These are phyloP conservation scores for Actinemys pallida DNA, from an alignment of 2,113 vertebrate species.

Conservation along the genomic window DNA sequence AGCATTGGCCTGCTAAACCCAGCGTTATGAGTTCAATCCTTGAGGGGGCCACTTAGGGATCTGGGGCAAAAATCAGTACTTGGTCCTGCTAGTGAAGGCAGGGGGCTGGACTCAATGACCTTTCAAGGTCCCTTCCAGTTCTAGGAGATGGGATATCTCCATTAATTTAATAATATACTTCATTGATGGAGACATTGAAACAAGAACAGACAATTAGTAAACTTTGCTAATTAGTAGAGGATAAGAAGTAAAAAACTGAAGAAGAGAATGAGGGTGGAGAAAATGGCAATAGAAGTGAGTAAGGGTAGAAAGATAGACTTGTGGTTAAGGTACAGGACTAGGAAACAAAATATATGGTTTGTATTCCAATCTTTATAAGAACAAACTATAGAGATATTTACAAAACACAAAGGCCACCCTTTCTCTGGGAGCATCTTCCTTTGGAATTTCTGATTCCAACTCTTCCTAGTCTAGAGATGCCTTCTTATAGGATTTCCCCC, in stretches of 20 bases:
- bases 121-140: no score
- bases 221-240: background rate
- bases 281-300: background rate
- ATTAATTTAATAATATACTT: background rate
- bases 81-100: no score
- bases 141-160: no score
- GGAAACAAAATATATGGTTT: background rate
- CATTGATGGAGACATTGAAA: background rate
- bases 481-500: background rate
- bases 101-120: no score
- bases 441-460: background rate
- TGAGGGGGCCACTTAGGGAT: no score
- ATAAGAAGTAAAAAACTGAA: background rate
- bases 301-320: background rate
- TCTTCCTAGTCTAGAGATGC: fast-evolving
- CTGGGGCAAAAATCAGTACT: no score
- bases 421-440: background rate
- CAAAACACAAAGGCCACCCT: background rate
- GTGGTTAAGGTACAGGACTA: background rate
- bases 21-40: no score
- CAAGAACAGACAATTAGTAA: background rate
- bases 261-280: background rate
- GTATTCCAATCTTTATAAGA: background rate
- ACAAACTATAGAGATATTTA: fast-evolving
- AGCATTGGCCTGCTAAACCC: no score